phyloP scores from a whole-genome alignment of 2,113 vertebrate genomes.

The Lontra canadensis region DNA sequence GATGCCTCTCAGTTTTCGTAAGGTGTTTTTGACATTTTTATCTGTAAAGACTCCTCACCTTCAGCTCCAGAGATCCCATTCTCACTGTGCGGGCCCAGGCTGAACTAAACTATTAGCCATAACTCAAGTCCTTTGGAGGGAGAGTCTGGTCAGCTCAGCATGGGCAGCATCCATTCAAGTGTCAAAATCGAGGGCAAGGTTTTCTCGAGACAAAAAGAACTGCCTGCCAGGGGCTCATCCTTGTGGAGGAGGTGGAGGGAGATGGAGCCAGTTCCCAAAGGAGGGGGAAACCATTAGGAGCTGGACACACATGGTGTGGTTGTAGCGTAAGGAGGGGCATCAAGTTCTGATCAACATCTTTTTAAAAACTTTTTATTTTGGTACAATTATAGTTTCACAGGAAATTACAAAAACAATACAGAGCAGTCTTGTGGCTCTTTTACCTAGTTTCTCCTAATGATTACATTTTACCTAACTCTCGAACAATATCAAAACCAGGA shows the following conservation, averaged over 20 bases:
- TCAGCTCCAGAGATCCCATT: not conserved
- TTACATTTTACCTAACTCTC: not conserved
- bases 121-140: not conserved
- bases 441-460: not conserved
- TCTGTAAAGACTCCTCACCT: not conserved
- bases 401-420: not conserved
- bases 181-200: not conserved
- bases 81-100: not conserved
- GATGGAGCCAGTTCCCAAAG: not conserved
- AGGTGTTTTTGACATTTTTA: not conserved
- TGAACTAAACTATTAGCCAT: not conserved
- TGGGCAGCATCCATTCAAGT: not conserved
- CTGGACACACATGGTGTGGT: not conserved
- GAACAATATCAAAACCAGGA: not conserved
- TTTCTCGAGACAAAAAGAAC: not conserved
- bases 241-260: not conserved
- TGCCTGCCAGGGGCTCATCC: not conserved
- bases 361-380: not conserved
- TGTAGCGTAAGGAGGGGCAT: not conserved
- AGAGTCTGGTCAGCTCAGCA: not conserved
- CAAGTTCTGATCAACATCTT: not conserved
- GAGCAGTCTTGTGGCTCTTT: not conserved
- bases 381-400: not conserved
- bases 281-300: not conserved
- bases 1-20: not conserved